Conservation (phyloP, 2,797 vertebrate species). For the Triplophysa bombifrons region DNA sequence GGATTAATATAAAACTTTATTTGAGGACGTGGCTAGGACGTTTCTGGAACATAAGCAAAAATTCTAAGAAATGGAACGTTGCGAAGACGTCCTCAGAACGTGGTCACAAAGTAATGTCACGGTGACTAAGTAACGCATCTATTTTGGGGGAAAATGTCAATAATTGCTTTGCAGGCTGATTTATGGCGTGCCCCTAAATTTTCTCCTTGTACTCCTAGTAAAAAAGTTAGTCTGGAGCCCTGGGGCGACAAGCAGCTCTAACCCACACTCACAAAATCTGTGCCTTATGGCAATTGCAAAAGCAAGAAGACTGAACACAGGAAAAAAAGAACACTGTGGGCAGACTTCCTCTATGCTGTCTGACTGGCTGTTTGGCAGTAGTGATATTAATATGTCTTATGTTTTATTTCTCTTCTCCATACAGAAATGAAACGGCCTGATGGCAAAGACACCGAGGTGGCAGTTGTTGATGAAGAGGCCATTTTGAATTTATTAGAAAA, state of each 20-base stretch:
- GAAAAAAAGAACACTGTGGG: neutral
- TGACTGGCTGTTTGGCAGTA: conserved; percentile 13
- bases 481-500: conserved; percentile 94
- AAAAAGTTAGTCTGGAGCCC: too few relatives aligned
- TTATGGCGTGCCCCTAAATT: too few relatives aligned
- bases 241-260: neutral
- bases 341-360: neutral
- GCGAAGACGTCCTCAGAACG: too few relatives aligned
- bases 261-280: conserved; percentile 13
- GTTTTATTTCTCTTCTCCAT: conserved; percentile 6
- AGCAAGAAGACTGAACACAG: neutral
- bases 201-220: too few relatives aligned
- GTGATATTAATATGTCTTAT: conserved; percentile 4
- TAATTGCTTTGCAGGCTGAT: too few relatives aligned
- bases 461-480: conserved; percentile 93
- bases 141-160: too few relatives aligned
- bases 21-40: too few relatives aligned
- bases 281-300: neutral
- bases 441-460: conserved; percentile 75
- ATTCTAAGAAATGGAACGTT: too few relatives aligned
- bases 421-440: conserved; percentile 59
- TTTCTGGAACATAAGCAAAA: too few relatives aligned
- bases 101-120: too few relatives aligned
- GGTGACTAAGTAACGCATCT: too few relatives aligned
- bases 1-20: too few relatives aligned